Conservation (phyloP, 1,140 invertebrate genomes). For the Phenacoccus solenopsis region DNA sequence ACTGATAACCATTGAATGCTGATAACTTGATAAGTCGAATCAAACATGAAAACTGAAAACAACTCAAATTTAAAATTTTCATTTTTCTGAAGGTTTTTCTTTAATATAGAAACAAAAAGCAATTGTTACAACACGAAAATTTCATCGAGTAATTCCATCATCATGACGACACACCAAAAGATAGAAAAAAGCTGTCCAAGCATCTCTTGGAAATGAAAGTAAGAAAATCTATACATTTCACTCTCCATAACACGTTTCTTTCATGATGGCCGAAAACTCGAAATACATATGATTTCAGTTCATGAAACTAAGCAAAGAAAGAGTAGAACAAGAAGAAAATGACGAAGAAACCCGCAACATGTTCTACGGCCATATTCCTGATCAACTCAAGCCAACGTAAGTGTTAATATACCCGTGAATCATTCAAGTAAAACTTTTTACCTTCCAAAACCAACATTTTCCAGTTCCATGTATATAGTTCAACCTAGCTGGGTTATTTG, state of each 20-base stretch:
- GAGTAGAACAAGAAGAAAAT: not conserved
- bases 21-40: no score
- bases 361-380: not conserved
- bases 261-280: no score
- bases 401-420: not conserved
- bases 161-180: not conserved
- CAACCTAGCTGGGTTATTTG: conserved; percentile 64
- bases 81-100: no score
- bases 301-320: not conserved
- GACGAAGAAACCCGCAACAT: not conserved
- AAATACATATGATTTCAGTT: no score
- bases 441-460: conserved; percentile 26
- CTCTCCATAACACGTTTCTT: not conserved
- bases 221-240: not conserved
- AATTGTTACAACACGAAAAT: no score
- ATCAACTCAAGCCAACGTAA: not conserved
- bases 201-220: conserved; percentile 6
- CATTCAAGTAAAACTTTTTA: not conserved
- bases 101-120: no score
- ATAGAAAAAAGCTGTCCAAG: conserved; percentile 7
- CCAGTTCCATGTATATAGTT: conserved; percentile 51
- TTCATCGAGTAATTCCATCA: not conserved
- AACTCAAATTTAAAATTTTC: no score
- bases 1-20: no score
- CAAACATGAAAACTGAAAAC: no score